Base-by-base conservation (phyloP, 2,888 invertebrate species). In the Platynereis dumerilii region DNA sequence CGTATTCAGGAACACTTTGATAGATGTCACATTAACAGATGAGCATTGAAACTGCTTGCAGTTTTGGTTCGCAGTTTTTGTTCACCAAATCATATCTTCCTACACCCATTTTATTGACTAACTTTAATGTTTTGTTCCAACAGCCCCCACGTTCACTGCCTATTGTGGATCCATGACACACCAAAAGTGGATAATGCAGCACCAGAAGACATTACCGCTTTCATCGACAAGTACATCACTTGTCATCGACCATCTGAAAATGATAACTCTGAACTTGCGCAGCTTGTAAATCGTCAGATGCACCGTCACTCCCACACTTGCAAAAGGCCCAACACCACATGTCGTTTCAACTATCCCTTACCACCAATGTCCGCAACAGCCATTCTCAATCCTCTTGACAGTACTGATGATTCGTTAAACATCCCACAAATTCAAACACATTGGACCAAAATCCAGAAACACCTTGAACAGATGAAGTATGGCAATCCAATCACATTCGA, bases 271-370 rank as follows among this genome's bases (percentile, higher is more conserved):
- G 57, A 56, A 17, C 28, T 56, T 20, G 10, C 5, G 7, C 10
- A 56, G 10, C 27, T 56, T 10, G 34, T 56, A 7, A 20, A 48
- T 26, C 7, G 15, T 12, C 60, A 60, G 28, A 44, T 15, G 17
- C 60, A 60, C 29, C 27, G 57, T 48, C 29, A 59, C 42, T 58
- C 63, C 2, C 1, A 17, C 26, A 45, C 66, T 44, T 66, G 66
- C 56, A 52, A 27, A 34, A 62, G 57, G 56, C 26, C 52, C 5
- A n/a, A n/a, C n/a, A 29, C n/a, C 20, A 24, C 29, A 17, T 42
- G 34, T 27, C 44, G 61, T 34, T 48, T 62, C 57, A 22, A 61
- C 44, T 56, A 62, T 26, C 62, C 62, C 15, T 52, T 26, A 54
- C 42, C 39, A 1, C 39, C 52, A 15, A 27, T 29, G 15, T 17